Percentiles rank a stretch among this genome's conserved stretches.
These are phyloP conservation scores for Campoletis sonorensis DNA, from an alignment of 1,140 invertebrate species.

Conservation along the genomic window DNA sequence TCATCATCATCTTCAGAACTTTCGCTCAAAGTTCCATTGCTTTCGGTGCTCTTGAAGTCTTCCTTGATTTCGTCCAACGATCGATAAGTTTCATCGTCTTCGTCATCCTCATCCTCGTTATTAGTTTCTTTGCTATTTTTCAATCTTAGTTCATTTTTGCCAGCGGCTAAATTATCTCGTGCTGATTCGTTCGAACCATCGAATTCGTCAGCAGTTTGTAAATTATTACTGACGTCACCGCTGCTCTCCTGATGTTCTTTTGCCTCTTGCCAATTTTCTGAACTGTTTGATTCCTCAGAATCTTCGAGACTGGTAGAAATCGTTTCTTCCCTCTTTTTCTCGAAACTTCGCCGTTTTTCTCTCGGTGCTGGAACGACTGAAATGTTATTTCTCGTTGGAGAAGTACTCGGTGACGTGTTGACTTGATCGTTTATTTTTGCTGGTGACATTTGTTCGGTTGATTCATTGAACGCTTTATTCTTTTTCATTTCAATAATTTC, in stretches of 20 bases:
- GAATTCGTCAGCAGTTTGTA: not conserved
- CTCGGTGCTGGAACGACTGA: constrained; percentile 14
- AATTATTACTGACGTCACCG: constrained; percentile 16
- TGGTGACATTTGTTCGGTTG: constrained; percentile 6
- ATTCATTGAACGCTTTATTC: constrained; percentile 49
- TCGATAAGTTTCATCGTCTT: constrained; percentile 51
- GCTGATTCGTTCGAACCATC: not conserved
- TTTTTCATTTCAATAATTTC: constrained; percentile 67
- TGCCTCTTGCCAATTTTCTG: constrained; percentile 47
- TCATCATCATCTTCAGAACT: constrained; percentile 17
- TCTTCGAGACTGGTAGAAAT: constrained; percentile 47
- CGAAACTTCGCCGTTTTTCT: constrained; percentile 12
- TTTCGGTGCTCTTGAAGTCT: constrained; percentile 39
- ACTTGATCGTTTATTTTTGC: constrained; percentile 40
- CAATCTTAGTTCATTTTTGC: too few relatives aligned
- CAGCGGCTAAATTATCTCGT: too few relatives aligned
- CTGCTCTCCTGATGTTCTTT: constrained; percentile 45
- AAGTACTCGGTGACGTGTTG: not conserved
- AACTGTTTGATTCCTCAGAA: constrained; percentile 42
- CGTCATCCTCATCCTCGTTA: constrained; percentile 48
- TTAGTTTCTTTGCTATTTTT: not conserved
- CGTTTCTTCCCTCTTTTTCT: not conserved
- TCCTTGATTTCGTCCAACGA: constrained; percentile 43
- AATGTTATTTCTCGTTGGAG: not conserved
- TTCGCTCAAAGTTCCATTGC: constrained; percentile 33